Evolutionary conservation across 2,113 vertebrate genomes (phyloP).

Genomic region (Petrocephalus zakoni): DNA sequence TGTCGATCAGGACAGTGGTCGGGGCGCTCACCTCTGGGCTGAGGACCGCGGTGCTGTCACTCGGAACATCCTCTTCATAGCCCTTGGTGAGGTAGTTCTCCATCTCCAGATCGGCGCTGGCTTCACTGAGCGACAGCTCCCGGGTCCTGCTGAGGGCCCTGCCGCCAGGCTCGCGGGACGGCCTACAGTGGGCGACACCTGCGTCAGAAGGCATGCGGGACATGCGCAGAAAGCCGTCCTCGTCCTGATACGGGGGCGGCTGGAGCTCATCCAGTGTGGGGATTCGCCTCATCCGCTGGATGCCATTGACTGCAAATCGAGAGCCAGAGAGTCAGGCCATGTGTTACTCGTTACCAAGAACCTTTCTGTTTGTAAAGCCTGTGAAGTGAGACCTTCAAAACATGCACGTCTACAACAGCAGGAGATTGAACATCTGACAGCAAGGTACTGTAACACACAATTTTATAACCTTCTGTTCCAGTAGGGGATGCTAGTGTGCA

Average conservation of each 20-base stretch:
- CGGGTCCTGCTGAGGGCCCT: constrained; percentile 58
- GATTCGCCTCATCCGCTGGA: constrained; percentile 80
- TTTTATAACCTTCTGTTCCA: background rate
- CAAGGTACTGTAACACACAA: background rate
- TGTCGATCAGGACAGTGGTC: background rate
- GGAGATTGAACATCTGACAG: background rate
- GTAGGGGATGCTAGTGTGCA: background rate
- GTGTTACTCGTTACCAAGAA: background rate
- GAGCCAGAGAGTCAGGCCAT: background rate
- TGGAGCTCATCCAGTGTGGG: constrained; percentile 75
- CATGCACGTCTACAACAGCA: background rate
- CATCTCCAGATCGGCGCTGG: constrained; percentile 75
- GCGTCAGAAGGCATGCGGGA: constrained; percentile 70
- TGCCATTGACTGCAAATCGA: constrained; percentile 66
- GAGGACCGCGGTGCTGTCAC: constrained; percentile 88
- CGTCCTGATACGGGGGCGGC: constrained; percentile 83
- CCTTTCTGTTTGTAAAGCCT: background rate
- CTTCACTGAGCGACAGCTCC: constrained; percentile 75
- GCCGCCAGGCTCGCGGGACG: constrained; percentile 63
- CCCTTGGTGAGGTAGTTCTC: constrained; percentile 85
- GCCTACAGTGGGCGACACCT: constrained; percentile 66
- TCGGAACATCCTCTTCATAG: constrained; percentile 88
- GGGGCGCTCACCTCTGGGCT: constrained; percentile 78
- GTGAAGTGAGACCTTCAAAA: background rate
- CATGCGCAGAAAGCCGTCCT: constrained; percentile 63